These are phyloP conservation scores for Drosophila algonquin DNA, from an alignment of 2,888 invertebrate genomes.

Conservation along the genomic window DNA sequence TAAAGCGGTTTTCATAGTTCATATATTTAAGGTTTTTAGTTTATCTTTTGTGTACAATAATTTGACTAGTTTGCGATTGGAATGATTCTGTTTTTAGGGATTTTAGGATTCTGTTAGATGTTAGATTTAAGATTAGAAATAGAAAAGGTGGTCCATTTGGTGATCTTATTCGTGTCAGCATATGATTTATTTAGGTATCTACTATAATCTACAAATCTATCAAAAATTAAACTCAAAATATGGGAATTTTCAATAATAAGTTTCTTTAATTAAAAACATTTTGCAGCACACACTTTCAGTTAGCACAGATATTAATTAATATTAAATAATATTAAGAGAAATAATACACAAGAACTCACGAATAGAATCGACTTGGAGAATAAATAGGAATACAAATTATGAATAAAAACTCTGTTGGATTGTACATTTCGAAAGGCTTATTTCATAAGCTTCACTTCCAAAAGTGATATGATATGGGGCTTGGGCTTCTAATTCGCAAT, in stretches of 20 bases:
- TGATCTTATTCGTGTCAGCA: constrained; percentile 77
- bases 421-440: constrained; percentile 39
- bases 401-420: constrained; percentile 33
- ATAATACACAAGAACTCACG: constrained; percentile 57
- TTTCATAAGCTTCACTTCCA: constrained; percentile 37
- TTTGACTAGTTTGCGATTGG: constrained; percentile 65
- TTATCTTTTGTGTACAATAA: constrained; percentile 47
- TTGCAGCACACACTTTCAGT: constrained; percentile 74
- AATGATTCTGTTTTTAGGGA: constrained; percentile 48
- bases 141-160: constrained; percentile 83
- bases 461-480: constrained; percentile 16
- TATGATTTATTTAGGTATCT: constrained; percentile 64
- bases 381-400: constrained; percentile 48
- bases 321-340: constrained; percentile 60
- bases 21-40: constrained; percentile 22
- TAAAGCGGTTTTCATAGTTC: constrained; percentile 40
- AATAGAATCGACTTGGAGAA: constrained; percentile 37
- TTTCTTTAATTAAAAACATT: constrained; percentile 63
- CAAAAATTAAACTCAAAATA: constrained; percentile 27
- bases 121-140: constrained; percentile 50
- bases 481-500: constrained; percentile 3
- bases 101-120: constrained; percentile 25
- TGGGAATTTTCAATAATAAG: constrained; percentile 48
- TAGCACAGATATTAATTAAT: constrained; percentile 62
- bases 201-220: constrained; percentile 37